These are phyloP conservation scores for Heliconius sara DNA, from an alignment of 2,888 invertebrate genomes.

Conservation along the genomic window DNA sequence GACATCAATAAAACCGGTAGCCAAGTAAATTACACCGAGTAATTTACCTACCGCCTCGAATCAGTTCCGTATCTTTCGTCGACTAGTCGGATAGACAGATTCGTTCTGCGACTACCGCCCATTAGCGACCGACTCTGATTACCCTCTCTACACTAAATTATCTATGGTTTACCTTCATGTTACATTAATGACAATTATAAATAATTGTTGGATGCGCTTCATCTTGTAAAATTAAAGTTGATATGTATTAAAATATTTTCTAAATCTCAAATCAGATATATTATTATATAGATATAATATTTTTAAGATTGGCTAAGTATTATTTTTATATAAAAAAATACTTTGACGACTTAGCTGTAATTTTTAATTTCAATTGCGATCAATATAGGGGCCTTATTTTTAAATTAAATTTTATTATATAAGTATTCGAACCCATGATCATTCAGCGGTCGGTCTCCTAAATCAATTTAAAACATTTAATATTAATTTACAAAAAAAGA, in stretches of 20 bases:
- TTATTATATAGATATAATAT: neutral
- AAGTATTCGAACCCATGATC: too few relatives aligned
- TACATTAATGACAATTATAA: slow-evolving; percentile 75
- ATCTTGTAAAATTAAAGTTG: slow-evolving; percentile 67
- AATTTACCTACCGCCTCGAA: slow-evolving; percentile 45
- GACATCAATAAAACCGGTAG: slow-evolving; percentile 7
- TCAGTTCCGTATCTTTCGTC: slow-evolving; percentile 58
- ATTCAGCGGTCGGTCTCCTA: too few relatives aligned
- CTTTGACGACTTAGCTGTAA: too few relatives aligned
- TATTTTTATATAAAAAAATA: too few relatives aligned
- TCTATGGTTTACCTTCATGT: slow-evolving; percentile 69
- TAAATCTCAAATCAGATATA: neutral
- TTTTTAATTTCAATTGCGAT: too few relatives aligned
- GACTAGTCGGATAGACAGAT: slow-evolving; percentile 48
- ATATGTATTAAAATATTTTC: slow-evolving; percentile 32
- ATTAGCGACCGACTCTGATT: slow-evolving; percentile 61
- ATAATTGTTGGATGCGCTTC: slow-evolving; percentile 66
- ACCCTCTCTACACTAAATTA: slow-evolving; percentile 64
- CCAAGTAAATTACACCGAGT: slow-evolving; percentile 14
- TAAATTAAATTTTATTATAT: neutral
- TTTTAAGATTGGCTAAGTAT: too few relatives aligned
- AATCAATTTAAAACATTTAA: too few relatives aligned
- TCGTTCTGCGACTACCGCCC: slow-evolving; percentile 70
- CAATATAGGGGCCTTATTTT: too few relatives aligned
- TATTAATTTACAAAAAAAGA: too few relatives aligned